Conservation (phyloP, 2,888 invertebrate species). For the Gisinianus flammeolus region DNA sequence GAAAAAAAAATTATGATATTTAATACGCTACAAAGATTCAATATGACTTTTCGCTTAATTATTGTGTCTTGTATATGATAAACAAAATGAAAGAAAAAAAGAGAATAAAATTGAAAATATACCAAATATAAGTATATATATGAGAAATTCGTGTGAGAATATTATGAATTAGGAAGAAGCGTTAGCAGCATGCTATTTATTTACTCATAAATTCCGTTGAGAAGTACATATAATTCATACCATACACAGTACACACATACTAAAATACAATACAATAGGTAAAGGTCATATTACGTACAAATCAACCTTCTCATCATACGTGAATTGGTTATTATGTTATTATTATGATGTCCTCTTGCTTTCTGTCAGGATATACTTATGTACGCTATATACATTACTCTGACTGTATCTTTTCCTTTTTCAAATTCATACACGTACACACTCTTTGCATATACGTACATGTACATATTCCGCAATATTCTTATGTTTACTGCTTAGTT, state of each 20-base stretch:
- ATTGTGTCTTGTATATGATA: background rate
- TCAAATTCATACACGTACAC: too few relatives aligned
- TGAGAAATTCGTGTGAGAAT: background rate
- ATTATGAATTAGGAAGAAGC: background rate
- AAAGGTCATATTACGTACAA: constrained; percentile 33
- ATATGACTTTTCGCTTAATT: background rate
- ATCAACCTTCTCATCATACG: constrained; percentile 31
- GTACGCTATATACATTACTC: too few relatives aligned
- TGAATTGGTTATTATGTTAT: background rate
- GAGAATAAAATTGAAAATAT: background rate
- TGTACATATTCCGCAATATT: too few relatives aligned
- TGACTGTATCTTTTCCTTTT: too few relatives aligned
- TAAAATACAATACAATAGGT: background rate
- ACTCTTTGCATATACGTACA: too few relatives aligned
- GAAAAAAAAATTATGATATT: constrained; percentile 2
- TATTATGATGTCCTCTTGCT: too few relatives aligned
- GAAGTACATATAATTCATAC: background rate
- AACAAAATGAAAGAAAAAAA: background rate
- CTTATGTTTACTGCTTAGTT: too few relatives aligned
- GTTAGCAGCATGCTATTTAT: too few relatives aligned
- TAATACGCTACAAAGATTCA: background rate
- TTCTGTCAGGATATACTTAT: too few relatives aligned
- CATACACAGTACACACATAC: background rate
- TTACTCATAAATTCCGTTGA: too few relatives aligned
- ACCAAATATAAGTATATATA: background rate